Evolutionary conservation across 2,113 vertebrate species (phyloP), one percentile per base, ranked within the genome.

Genomic region (Oryzias celebensis): DNA sequence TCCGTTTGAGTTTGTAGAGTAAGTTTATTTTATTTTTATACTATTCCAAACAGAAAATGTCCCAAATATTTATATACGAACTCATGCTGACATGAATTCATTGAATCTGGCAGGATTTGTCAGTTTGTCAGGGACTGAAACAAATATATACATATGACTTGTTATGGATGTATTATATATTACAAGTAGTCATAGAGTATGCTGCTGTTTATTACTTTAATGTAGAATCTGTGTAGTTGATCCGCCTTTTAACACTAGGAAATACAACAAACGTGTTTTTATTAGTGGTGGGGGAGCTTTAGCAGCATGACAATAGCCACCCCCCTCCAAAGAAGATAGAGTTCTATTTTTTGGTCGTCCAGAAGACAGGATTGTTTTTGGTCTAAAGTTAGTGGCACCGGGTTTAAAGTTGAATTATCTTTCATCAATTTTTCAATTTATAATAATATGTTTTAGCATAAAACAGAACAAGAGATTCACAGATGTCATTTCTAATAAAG

Each of bases 21-120:
- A 80, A 85, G 82, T 86, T 88, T 85, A 85, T 84, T 90, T 89
- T 90, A 89, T 90, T 91, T 92, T 92, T 92, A 84, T 92, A 90
- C 86, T 89, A 80, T 88, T 90, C 68, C 86, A 84, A 87, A 82
- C 78, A 77, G 53, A 86, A 70, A 75, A 81, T 75, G 59, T 63
- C 77, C 82, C 74, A 78, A 65, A 74, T 71, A 84, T 77, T 69
- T 85, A 82, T 81, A 88, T 64, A 71, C 69, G 71, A 75, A 68
- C 77, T 81, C 80, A 87, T 63, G 66, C 81, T 75, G 68, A 82
- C 70, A 87, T 82, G 47, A 78, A 74, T 77, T 79, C 66, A 88
- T 78, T 43, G 81, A 84, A 88, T 80, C 83, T 90, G 90, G 67
- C 89, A 88, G 86, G 31, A 62, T 80, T 86, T 90, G 90, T 79